Conservation (phyloP, 2,888 invertebrate species). For the Spodoptera picta region DNA sequence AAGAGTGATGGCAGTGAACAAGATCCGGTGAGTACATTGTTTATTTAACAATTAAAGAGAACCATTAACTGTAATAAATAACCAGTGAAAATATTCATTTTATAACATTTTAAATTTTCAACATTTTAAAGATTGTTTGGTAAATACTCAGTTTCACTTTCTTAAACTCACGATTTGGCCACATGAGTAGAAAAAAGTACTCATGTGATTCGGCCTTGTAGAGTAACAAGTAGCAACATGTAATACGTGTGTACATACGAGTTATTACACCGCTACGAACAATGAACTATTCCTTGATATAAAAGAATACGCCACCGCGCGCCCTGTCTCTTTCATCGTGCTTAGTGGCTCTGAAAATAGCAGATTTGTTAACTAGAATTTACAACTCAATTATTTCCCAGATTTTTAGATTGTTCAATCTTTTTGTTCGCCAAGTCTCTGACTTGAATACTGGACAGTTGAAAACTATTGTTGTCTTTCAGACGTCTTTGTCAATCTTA, state of each 20-base stretch:
- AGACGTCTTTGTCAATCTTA: conserved; percentile 17
- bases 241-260: conserved; percentile 19
- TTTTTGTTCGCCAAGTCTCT: conserved; percentile 33
- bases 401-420: conserved; percentile 49
- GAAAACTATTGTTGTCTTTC: conserved; percentile 33
- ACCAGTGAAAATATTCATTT: too few relatives aligned
- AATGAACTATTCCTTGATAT: conserved; percentile 56
- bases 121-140: too few relatives aligned
- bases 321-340: conserved; percentile 55
- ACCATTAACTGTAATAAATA: too few relatives aligned
- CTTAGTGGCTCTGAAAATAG: conserved; percentile 61
- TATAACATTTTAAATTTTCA: too few relatives aligned
- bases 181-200: conserved; percentile 38
- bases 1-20: conserved; percentile 93
- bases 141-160: too few relatives aligned
- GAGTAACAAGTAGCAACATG: conserved; percentile 20
- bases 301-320: conserved; percentile 49
- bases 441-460: conserved; percentile 22
- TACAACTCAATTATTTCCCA: conserved; percentile 58
- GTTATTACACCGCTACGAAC: conserved; percentile 39
- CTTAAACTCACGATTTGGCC: too few relatives aligned
- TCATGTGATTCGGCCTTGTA: conserved; percentile 34
- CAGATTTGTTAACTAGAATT: conserved; percentile 55
- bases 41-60: too few relatives aligned
- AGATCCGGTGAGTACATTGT: conserved; percentile 90